A percentile compares a stretch with the other conserved stretches of the same genome.
Conservation (phyloP, 1,140 invertebrate genomes). For the Chironomus striatipennis region DNA sequence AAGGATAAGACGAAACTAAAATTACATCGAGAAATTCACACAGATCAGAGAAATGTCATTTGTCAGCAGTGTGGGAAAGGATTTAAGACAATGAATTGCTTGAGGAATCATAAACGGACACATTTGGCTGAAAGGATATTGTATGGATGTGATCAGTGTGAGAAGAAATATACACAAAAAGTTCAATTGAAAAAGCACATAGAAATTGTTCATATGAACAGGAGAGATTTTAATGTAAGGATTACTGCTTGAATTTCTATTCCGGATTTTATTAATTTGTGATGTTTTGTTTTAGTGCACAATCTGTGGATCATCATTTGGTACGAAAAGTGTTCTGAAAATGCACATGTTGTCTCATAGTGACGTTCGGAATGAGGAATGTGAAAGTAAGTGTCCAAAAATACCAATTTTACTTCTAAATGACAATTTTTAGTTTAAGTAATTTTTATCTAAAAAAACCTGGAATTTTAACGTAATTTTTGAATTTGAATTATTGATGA, state of each 20-base stretch:
- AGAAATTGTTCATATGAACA: neutral
- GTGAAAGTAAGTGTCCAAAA: neutral
- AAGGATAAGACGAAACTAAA: neutral
- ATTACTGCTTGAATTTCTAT: too few relatives aligned
- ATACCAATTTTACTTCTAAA: too few relatives aligned
- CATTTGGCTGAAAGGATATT: neutral
- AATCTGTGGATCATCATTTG: neutral
- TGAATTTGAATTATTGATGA: too few relatives aligned
- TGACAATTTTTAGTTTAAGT: too few relatives aligned
- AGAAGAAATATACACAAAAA: conserved; percentile 6
- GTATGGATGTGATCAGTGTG: neutral
- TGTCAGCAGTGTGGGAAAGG: neutral
- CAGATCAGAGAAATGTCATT: neutral
- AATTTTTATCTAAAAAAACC: too few relatives aligned
- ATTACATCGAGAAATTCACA: neutral
- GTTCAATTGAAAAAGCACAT: neutral
- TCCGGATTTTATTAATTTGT: too few relatives aligned
- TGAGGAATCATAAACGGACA: neutral
- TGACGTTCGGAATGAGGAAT: neutral
- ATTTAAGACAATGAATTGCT: neutral
- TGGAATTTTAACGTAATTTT: neutral
- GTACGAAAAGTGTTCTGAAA: neutral
- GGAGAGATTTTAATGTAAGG: neutral
- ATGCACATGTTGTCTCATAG: neutral
- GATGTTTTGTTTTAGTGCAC: neutral